phyloP scores from a whole-genome alignment of 1,140 invertebrate species.

The Mycetomoellerius zeteki region DNA sequence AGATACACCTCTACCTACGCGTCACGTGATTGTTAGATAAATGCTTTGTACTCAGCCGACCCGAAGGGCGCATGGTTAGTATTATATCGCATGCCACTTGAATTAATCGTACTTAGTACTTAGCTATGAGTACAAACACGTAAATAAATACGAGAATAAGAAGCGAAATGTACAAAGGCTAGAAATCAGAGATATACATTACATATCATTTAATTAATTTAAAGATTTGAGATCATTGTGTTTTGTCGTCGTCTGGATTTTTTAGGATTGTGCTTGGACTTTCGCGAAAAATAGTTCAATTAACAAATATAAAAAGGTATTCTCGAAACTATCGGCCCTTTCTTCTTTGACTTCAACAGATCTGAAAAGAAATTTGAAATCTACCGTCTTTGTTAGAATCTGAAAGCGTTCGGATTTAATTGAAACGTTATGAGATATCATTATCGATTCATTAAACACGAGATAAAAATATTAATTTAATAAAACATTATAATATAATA shows the following conservation, averaged over 20 bases:
- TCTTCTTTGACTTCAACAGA: neutral
- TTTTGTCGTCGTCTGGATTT: slow-evolving; percentile 66
- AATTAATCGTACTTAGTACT: slow-evolving; percentile 70
- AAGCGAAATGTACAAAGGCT: slow-evolving; percentile 84
- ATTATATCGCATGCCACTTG: slow-evolving; percentile 65
- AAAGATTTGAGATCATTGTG: slow-evolving; percentile 86
- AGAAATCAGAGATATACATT: slow-evolving; percentile 73
- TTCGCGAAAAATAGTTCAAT: slow-evolving; percentile 36
- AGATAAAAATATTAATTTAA: slow-evolving; percentile 15
- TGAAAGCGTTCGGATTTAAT: neutral
- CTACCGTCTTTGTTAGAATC: neutral
- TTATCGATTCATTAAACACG: neutral
- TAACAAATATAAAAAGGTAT: slow-evolving; percentile 35
- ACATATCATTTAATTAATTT: slow-evolving; percentile 82
- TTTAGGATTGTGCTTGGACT: slow-evolving; percentile 64
- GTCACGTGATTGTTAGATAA: slow-evolving; percentile 78
- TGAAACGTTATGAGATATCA: neutral
- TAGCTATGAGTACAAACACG: slow-evolving; percentile 77
- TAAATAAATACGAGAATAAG: slow-evolving; percentile 85
- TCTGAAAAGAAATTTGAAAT: neutral
- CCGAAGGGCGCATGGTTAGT: slow-evolving; percentile 80
- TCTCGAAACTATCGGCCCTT: slow-evolving; percentile 37
- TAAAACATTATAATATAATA: neutral
- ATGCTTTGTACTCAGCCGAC: slow-evolving; percentile 85
- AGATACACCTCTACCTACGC: slow-evolving; percentile 46